Base-by-base conservation (phyloP, 2,113 vertebrate genomes). In the Petrocephalus microphthalmus region DNA sequence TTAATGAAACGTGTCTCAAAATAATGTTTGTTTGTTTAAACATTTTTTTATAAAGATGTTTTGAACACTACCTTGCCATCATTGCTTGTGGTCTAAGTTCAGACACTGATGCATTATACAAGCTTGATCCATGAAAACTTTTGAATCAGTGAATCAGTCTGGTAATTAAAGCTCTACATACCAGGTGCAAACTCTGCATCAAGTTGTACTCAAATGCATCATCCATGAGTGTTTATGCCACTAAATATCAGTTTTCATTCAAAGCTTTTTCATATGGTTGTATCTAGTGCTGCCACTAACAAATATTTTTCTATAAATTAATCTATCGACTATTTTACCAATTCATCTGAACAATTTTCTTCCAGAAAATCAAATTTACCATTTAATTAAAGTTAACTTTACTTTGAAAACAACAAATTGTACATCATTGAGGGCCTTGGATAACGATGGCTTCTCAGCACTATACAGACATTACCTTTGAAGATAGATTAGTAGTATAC, bases 1-100 rank as follows among this genome's bases (percentile, higher is more conserved):
- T 71, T 82, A 88, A 88, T 51, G 37, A 60, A 57, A 88, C 20
- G 49, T 33, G 22, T 74, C 83, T 42, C 11, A 47, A 57, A 47
- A 29, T 83, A 78, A 53, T 87, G 47, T 74, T 20, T 22, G 74
- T 82, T 84, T 86, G 42, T 45, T 60, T n/a, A 86, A 86, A 86
- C 37, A 64, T 86, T 86, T 86, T 85, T 57, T 85, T 64, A 60
- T 19, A 85, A 85, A 52, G 51, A 25, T 54, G 25, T 15, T 33
- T 85, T 22, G 25, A 85, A 85, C 37, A n/a, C n/a, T 22, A 60
- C 33, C n/a, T 60, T 60, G 53, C 37, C 33, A 22, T 42, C 51
- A 42, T 25, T 86, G 53, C 45, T 56, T 86, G n/a, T 37, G 54
- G 53, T 57, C n/a, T 54, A 15, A 84, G 74, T 42, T 29, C 20